Conservation (phyloP, 2,113 vertebrate species). For the Pangasianodon gigas region DNA sequence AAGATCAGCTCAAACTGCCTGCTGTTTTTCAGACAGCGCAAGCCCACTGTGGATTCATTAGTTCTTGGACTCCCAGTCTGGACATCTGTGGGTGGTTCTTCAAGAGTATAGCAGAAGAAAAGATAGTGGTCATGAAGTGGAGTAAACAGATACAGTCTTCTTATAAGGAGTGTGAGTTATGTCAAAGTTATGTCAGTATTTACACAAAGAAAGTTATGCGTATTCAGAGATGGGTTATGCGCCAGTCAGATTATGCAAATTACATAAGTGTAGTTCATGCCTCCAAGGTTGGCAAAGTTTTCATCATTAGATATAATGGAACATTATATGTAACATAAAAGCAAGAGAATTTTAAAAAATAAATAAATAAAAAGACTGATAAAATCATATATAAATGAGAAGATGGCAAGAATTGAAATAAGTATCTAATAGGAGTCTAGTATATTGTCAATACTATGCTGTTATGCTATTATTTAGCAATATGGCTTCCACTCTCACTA, state of each 20-base stretch:
- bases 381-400: not conserved
- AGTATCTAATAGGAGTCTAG: not conserved
- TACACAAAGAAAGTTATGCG: not conserved
- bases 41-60: constrained; percentile 50
- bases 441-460: not conserved
- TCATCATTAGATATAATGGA: not conserved
- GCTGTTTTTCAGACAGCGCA: not conserved
- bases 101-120: not conserved
- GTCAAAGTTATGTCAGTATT: not conserved
- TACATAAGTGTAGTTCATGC: not conserved
- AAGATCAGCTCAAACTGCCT: constrained; percentile 9
- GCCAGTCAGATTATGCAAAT: not conserved
- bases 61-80: constrained; percentile 19
- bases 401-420: not conserved
- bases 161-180: not conserved
- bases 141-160: not conserved
- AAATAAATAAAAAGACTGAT: not conserved
- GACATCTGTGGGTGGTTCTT: constrained; percentile 30
- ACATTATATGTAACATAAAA: not conserved
- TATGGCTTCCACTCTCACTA: not conserved
- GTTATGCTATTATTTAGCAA: not conserved
- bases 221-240: not conserved
- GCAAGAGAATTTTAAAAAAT: not conserved
- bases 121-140: not conserved
- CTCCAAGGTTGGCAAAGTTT: not conserved